Percentiles rank a stretch among this genome's conserved stretches.
Conservation (phyloP, 2,113 vertebrate species). For the Festucalex cinctus region DNA sequence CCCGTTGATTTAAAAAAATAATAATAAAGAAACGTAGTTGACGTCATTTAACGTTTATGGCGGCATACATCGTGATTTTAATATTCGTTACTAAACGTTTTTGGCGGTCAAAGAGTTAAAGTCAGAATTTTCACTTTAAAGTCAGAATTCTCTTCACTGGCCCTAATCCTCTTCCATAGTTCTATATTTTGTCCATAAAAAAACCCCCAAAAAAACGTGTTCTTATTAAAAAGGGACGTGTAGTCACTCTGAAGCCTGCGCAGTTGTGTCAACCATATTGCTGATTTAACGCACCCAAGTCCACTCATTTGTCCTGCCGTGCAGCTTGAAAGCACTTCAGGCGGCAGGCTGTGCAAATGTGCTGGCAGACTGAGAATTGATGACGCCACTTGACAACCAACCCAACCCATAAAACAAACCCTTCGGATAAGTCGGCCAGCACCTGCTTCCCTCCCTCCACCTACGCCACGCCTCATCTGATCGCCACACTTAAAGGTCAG, state of each 20-base stretch:
- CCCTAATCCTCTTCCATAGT: too few species aligned
- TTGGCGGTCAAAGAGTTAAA: too few species aligned
- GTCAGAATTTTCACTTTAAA: too few species aligned
- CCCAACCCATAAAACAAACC: slow-evolving; percentile 51
- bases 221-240: neutral
- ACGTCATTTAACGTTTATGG: too few species aligned
- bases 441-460: slow-evolving; percentile 8
- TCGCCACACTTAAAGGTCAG: slow-evolving; percentile 24
- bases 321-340: slow-evolving; percentile 18
- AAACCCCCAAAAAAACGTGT: neutral
- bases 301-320: neutral
- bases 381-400: slow-evolving; percentile 34
- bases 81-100: too few species aligned
- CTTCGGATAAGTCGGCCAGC: slow-evolving; percentile 30
- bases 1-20: too few species aligned
- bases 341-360: slow-evolving; percentile 34
- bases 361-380: slow-evolving; percentile 25
- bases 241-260: neutral
- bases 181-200: too few species aligned
- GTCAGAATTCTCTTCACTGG: too few species aligned
- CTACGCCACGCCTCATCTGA: slow-evolving; percentile 20
- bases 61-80: too few species aligned
- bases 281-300: neutral
- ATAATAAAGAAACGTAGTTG: too few species aligned
- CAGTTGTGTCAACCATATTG: neutral